Base-by-base conservation (phyloP, 2,888 invertebrate species). In the Junonia oenone region DNA sequence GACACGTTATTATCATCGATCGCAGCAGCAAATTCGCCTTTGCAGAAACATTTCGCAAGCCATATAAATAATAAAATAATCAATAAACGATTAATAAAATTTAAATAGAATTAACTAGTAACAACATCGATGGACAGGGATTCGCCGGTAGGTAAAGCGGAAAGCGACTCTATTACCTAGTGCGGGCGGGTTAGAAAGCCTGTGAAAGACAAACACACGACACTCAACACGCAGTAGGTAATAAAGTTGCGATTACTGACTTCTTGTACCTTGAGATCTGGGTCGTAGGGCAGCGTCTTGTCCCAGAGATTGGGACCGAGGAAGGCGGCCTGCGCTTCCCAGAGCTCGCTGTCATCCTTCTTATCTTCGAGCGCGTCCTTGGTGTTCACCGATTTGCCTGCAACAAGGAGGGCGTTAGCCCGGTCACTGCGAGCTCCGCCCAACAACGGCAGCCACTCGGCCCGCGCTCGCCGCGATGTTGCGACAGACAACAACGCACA, bases 301-400 rank as follows among this genome's bases (percentile, higher is more conserved):
- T 98, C 98, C 98, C 98, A 98, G 63, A 98, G 92, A 86, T 96
- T 98, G 65, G 98, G 98, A 63, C 98, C 98, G 73, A 98, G 94
- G 92, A 98, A 98, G 82, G 98, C 98, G 68, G 98, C 96, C 87
- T 97, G 97, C 78, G 96, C 97, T 91, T 97, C 97, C 96, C 97
- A 96, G 67, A 96, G 92, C 89, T 95, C 96, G 72, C 93, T 95
- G 85, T 96, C 96, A 84, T 96, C 95, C 85, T 95, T 96, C 78
- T 92, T 93, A 82, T 94, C 94, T 67, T 93, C 93, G 69, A 89
- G 80, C 68, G 91, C 90, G 81, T 94, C 94, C 84, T 93, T 93
- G 72, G 63, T 82, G 81, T 86, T 90, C 79, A 87, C 90, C 75
- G 93, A 92, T 86, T 93, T 93, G 83, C 93, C 93, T 93, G 91